phyloP scores from a whole-genome alignment of 2,888 invertebrate species.

The Lissonota sp. region DNA sequence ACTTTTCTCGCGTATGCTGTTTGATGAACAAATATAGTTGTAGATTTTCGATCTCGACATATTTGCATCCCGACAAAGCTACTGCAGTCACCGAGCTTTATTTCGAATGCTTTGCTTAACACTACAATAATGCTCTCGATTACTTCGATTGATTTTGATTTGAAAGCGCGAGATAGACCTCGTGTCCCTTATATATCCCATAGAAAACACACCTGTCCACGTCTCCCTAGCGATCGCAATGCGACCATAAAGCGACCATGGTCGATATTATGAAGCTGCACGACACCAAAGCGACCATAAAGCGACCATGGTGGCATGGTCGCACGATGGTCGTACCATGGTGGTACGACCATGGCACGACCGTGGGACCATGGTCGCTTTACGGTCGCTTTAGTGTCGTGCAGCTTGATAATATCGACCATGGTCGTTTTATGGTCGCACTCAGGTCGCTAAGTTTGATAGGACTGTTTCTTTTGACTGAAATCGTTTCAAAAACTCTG shows the following conservation, averaged over 20 bases:
- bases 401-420: too few relatives aligned
- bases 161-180: conserved; percentile 29
- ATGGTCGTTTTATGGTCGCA: too few relatives aligned
- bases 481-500: conserved; percentile 48
- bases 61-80: conserved; percentile 42
- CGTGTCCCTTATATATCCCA: neutral
- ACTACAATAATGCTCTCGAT: neutral
- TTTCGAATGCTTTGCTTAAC: conserved; percentile 18
- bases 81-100: conserved; percentile 21
- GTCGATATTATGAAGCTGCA: too few relatives aligned
- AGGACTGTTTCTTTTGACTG: conserved; percentile 46
- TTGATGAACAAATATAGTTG: conserved; percentile 31
- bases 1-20: conserved; percentile 24
- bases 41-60: conserved; percentile 10
- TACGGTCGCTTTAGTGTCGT: too few relatives aligned
- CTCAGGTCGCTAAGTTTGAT: too few relatives aligned
- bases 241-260: too few relatives aligned
- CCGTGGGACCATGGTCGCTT: too few relatives aligned
- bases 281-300: too few relatives aligned
- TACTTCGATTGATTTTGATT: conserved; percentile 11
- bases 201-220: neutral
- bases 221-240: neutral
- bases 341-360: too few relatives aligned
- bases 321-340: too few relatives aligned
- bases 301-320: too few relatives aligned